phyloP scores from a whole-genome alignment of 1,140 invertebrate species.

The Drosophila virilis region DNA sequence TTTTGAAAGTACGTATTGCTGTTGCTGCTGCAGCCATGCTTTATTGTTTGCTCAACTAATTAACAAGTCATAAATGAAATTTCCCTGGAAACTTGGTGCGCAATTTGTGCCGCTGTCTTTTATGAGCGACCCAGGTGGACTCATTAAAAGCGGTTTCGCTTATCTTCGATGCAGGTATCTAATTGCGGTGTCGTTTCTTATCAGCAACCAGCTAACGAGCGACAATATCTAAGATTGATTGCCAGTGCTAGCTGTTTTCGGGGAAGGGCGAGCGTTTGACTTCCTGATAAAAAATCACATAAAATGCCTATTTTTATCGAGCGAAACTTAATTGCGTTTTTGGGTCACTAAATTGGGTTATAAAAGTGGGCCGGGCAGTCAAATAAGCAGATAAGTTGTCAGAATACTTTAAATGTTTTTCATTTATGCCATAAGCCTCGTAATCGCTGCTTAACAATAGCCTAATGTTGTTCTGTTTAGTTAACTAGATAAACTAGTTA shows the following conservation, averaged over 20 bases:
- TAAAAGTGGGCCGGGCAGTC: slow-evolving; percentile 48
- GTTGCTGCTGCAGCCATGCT: slow-evolving; percentile 7
- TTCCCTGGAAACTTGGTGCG: slow-evolving; percentile 55
- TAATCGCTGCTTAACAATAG: slow-evolving; percentile 15
- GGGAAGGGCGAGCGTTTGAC: slow-evolving; percentile 26
- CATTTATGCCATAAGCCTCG: background rate
- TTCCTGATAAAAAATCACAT: slow-evolving; percentile 69
- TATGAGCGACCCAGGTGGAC: slow-evolving; percentile 64
- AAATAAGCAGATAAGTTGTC: slow-evolving; percentile 27
- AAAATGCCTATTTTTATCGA: slow-evolving; percentile 79
- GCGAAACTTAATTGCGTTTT: slow-evolving; percentile 74
- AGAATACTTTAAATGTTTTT: slow-evolving; percentile 5
- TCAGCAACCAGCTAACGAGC: slow-evolving; percentile 58
- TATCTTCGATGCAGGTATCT: slow-evolving; percentile 68
- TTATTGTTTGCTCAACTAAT: slow-evolving; percentile 57
- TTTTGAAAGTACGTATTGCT: slow-evolving; percentile 21
- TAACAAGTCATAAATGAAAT: slow-evolving; percentile 68
- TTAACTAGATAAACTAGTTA: slow-evolving; percentile 10
- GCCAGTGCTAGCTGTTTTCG: slow-evolving; percentile 38
- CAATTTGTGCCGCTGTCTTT: slow-evolving; percentile 63
- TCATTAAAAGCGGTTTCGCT: slow-evolving; percentile 66
- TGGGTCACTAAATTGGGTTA: slow-evolving; percentile 71
- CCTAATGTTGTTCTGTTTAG: background rate
- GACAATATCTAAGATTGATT: slow-evolving; percentile 80
- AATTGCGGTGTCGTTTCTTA: slow-evolving; percentile 78